Conservation (phyloP, 2,113 vertebrate species). For the Meriones unguiculatus region DNA sequence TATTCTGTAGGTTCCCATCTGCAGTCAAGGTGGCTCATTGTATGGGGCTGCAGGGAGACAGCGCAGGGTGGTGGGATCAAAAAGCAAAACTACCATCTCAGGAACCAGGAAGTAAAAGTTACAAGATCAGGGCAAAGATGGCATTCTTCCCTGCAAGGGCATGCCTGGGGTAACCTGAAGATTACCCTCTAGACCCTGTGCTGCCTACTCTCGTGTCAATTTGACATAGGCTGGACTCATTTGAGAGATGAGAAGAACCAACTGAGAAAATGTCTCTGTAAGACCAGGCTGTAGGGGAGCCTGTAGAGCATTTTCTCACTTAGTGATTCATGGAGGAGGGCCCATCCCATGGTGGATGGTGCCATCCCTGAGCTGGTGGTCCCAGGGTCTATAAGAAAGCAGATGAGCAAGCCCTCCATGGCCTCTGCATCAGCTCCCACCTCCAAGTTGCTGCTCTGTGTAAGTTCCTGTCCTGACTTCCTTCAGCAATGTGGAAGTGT, state of each 20-base stretch:
- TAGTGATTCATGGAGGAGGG: neutral
- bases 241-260: too few relatives aligned
- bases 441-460: neutral
- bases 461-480: neutral
- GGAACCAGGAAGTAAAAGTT: neutral
- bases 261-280: neutral
- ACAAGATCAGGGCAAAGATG: neutral
- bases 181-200: too few relatives aligned
- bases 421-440: neutral
- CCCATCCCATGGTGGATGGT: neutral
- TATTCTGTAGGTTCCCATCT: neutral
- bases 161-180: neutral
- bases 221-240: too few relatives aligned
- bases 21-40: neutral
- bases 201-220: neutral
- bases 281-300: neutral
- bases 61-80: neutral
- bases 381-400: neutral
- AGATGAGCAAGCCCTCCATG: neutral
- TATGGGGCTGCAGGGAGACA: neutral
- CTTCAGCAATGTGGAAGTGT: neutral
- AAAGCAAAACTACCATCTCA: neutral
- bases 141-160: neutral
- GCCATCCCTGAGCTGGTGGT: too few relatives aligned
- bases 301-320: neutral